Percentiles rank a stretch among this genome's conserved stretches.
Evolutionary conservation across 2,113 vertebrate species (phyloP).

Genomic region (Myotis lucifugus): DNA sequence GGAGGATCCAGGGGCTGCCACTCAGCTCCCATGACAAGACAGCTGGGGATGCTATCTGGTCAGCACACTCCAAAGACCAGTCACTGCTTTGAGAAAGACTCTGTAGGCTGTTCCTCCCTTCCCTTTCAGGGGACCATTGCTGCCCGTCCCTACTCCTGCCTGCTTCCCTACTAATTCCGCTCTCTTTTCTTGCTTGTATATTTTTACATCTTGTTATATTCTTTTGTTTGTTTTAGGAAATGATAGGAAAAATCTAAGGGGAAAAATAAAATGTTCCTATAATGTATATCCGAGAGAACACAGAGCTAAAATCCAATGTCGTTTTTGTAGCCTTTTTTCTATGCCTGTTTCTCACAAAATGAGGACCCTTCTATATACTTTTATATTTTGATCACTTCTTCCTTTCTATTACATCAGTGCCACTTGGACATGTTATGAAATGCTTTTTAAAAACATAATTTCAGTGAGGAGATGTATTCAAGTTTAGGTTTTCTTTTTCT

Average conservation of each 20-base stretch:
- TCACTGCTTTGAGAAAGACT: not conserved
- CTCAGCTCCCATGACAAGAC: not conserved
- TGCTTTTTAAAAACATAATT: not conserved
- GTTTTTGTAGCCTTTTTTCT: not conserved
- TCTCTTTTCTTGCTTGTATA: not conserved
- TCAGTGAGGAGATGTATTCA: not conserved
- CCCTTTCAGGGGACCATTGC: not conserved
- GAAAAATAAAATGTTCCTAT: not conserved
- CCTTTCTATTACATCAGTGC: not conserved
- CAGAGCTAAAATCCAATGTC: not conserved
- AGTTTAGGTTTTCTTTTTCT: not conserved
- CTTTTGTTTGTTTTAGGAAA: not conserved
- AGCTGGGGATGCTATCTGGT: not conserved
- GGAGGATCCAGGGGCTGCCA: not conserved
- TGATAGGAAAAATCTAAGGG: not conserved
- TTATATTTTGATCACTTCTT: not conserved
- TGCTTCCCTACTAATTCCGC: not conserved
- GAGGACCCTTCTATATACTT: not conserved
- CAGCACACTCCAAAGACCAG: not conserved
- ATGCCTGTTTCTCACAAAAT: not conserved
- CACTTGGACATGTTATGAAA: not conserved
- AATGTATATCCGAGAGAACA: not conserved
- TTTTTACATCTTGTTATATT: not conserved
- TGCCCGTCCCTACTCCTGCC: fast-evolving
- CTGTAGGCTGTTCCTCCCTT: not conserved